Percentiles rank a stretch among this genome's conserved stretches.
These are phyloP conservation scores for Platanista minor DNA, from an alignment of 2,113 vertebrate species.

Conservation along the genomic window DNA sequence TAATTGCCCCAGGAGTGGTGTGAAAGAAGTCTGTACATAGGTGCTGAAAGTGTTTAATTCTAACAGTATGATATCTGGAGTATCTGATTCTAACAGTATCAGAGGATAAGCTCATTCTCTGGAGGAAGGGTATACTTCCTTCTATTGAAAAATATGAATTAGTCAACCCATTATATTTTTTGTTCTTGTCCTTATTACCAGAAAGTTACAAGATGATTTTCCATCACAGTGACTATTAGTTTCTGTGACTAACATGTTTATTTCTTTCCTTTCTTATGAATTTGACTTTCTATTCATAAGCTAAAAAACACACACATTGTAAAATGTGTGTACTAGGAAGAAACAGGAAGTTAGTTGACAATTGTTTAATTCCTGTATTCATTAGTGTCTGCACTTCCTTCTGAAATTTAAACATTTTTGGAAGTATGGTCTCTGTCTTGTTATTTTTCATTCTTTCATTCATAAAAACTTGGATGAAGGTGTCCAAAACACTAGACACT, in stretches of 20 bases:
- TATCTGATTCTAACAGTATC: not conserved
- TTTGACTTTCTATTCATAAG: conserved; percentile 24
- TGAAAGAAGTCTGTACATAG: not conserved
- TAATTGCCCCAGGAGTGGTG: not conserved
- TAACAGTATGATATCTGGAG: not conserved
- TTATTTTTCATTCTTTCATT: not conserved
- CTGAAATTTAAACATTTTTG: conserved; percentile 1
- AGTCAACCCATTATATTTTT: not conserved
- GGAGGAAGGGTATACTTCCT: not conserved
- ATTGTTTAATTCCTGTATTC: not conserved
- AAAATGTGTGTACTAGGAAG: not conserved
- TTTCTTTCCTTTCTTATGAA: not conserved
- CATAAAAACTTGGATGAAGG: not conserved
- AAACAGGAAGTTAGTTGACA: conserved; percentile 15
- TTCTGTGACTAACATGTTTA: conserved; percentile 6
- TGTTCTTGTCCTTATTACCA: conserved; percentile 11
- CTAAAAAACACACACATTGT: not conserved
- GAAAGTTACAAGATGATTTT: conserved; percentile 42
- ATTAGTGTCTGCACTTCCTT: not conserved
- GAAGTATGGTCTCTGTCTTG: not conserved
- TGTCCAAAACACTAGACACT: not conserved
- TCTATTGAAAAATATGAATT: not conserved
- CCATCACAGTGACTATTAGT: conserved; percentile 8
- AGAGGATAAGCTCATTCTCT: not conserved
- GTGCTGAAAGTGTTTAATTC: conserved; percentile 9